phyloP scores from a whole-genome alignment of 2,888 invertebrate genomes.

The Sericinus montela region DNA sequence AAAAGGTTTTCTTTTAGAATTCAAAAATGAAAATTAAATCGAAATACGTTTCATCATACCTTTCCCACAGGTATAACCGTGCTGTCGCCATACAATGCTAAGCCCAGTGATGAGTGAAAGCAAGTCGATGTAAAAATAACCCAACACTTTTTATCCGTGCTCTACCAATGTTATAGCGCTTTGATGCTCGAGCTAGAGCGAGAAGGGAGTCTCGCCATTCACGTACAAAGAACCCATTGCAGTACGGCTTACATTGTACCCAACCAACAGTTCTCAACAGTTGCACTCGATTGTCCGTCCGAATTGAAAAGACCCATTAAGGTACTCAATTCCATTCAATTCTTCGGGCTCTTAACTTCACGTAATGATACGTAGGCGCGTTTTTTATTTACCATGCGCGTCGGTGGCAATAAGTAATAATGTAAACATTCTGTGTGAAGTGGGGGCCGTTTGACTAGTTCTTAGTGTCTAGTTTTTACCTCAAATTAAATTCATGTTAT shows the following conservation, averaged over 20 bases:
- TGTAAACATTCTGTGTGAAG: conserved; percentile 65
- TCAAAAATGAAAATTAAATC: no score
- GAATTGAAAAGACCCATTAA: conserved; percentile 40
- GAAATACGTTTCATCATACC: no score
- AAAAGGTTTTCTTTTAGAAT: no score
- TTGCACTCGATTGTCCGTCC: conserved; percentile 42
- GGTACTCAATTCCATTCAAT: conserved; percentile 32
- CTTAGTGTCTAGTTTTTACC: conserved; percentile 24
- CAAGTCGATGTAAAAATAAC: conserved; percentile 23
- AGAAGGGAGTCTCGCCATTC: conserved; percentile 38
- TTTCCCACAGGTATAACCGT: conserved; percentile 19
- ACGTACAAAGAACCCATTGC: conserved; percentile 36
- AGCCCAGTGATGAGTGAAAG: conserved; percentile 22
- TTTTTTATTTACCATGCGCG: conserved; percentile 62
- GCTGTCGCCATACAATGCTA: conserved; percentile 16
- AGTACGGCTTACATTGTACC: conserved; percentile 38
- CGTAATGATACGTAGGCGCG: conserved; percentile 49
- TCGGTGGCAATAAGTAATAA: conserved; percentile 66
- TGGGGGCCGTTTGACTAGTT: conserved; percentile 49
- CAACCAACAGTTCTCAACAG: conserved; percentile 37
- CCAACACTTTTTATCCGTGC: conserved; percentile 22
- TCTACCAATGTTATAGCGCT: conserved; percentile 21
- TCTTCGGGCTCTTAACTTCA: conserved; percentile 36
- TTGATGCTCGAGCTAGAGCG: conserved; percentile 27
- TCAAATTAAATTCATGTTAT: conserved; percentile 11